A percentile compares a stretch with the other conserved stretches of the same genome.
Conservation (phyloP, 1,140 invertebrate genomes). For the Radopholus similis region DNA sequence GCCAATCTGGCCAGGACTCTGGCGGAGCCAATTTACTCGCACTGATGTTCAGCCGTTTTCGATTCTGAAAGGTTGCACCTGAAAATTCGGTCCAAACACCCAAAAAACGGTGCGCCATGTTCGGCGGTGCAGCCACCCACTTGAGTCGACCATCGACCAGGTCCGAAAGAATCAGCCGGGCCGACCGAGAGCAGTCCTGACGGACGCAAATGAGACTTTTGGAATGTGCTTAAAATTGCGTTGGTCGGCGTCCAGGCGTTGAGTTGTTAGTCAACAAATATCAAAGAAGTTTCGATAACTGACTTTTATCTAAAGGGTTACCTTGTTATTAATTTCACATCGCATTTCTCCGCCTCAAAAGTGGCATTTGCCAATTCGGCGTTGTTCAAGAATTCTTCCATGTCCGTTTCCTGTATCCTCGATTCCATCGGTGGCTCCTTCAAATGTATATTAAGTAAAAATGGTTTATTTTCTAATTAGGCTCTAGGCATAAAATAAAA, state of each 20-base stretch:
- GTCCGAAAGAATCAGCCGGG: slow-evolving; percentile 85
- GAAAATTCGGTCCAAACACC: slow-evolving; percentile 66
- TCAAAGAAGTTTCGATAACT: slow-evolving; percentile 66
- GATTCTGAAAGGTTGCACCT: no score
- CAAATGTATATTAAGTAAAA: not conserved
- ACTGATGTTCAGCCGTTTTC: no score
- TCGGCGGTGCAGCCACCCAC: slow-evolving; percentile 80
- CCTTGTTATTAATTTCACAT: slow-evolving; percentile 42
- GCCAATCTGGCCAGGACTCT: no score
- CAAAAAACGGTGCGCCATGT: slow-evolving; percentile 69
- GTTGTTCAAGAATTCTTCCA: slow-evolving; percentile 90
- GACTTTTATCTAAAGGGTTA: slow-evolving; percentile 14
- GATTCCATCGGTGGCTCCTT: slow-evolving; percentile 38
- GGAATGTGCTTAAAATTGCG: slow-evolving; percentile 45
- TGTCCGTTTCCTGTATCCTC: slow-evolving; percentile 87
- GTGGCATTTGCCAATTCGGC: slow-evolving; percentile 87
- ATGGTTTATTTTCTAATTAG: slow-evolving; percentile 15
- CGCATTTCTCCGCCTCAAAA: slow-evolving; percentile 67
- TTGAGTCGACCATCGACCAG: slow-evolving; percentile 82
- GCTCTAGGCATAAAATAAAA: no score
- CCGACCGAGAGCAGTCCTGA: slow-evolving; percentile 77
- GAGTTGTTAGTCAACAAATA: no score
- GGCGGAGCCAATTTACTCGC: no score
- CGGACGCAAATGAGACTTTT: slow-evolving; percentile 74
- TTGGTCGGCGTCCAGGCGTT: no score